These are phyloP conservation scores for Phallusia fumigata DNA, from an alignment of 23 tunicate genomes.

Conservation along the genomic window DNA sequence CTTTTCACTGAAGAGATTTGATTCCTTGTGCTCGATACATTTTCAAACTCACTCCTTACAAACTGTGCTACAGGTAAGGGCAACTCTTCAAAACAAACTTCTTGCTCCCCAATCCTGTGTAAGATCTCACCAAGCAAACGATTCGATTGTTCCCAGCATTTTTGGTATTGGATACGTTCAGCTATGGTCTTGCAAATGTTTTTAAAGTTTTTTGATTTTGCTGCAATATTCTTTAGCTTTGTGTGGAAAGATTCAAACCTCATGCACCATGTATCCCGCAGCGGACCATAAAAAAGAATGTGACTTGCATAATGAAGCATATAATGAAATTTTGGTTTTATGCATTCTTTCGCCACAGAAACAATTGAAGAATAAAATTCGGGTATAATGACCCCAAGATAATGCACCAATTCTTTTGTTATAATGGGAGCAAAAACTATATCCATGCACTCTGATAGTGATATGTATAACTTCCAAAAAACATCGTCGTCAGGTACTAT, in stretches of 20 bases:
- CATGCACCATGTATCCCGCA: not conserved
- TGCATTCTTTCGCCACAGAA: not conserved
- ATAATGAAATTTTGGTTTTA: conserved; percentile 2
- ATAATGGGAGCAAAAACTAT: not conserved
- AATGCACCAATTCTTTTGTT: not conserved
- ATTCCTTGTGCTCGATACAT: not conserved
- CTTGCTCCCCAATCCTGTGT: not conserved
- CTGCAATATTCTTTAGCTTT: not conserved
- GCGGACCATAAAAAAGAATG: not conserved
- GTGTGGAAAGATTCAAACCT: not conserved
- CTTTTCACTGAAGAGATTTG: not conserved
- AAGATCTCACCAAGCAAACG: not conserved
- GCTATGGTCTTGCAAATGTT: not conserved
- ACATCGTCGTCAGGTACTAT: not conserved
- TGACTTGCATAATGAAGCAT: not conserved
- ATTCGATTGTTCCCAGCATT: not conserved
- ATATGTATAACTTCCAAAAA: not conserved
- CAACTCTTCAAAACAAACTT: not conserved
- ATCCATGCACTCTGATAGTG: not conserved
- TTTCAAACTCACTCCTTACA: not conserved
- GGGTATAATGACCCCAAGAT: not conserved
- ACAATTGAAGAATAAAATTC: not conserved
- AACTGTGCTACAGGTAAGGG: not conserved
- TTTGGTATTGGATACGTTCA: not conserved
- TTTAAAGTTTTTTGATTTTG: not conserved